Conservation (phyloP, 2,797 vertebrate genomes). For the Chelonia mydas region DNA sequence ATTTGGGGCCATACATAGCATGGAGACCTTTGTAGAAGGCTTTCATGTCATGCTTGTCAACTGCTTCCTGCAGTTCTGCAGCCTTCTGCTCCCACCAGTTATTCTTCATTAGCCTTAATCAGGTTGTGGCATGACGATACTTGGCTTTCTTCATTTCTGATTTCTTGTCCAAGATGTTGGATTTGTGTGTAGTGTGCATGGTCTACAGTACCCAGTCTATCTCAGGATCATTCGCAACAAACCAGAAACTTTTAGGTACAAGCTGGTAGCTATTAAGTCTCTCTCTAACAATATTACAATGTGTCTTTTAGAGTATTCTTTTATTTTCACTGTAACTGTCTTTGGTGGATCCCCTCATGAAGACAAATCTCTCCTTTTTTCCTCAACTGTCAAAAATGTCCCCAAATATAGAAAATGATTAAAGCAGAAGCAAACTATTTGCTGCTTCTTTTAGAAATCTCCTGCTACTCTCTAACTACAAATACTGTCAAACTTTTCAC, state of each 20-base stretch:
- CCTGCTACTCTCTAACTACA: background rate
- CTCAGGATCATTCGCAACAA: constrained; percentile 74
- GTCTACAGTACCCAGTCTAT: constrained; percentile 61
- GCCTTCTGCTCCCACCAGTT: background rate
- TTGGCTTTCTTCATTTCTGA: background rate
- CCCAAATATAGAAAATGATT: background rate
- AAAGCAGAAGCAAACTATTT: background rate
- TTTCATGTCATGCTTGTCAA: background rate
- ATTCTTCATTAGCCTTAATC: background rate
- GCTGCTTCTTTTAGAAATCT: background rate
- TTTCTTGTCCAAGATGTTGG: background rate
- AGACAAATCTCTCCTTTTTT: background rate
- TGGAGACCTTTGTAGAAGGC: background rate
- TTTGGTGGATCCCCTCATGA: background rate
- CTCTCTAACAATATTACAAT: constrained; percentile 51
- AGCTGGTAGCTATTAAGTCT: constrained; percentile 62
- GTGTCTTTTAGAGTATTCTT: constrained; percentile 60
- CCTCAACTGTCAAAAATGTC: background rate
- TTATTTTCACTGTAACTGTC: constrained; percentile 28
- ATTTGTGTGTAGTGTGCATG: background rate
- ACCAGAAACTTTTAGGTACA: constrained; percentile 69
- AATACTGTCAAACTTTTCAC: background rate
- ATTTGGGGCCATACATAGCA: background rate
- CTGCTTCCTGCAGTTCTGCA: background rate
- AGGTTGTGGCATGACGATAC: background rate